Evolutionary conservation across 1,140 invertebrate genomes (phyloP).

Genomic region (Lepidurus arcticus): DNA sequence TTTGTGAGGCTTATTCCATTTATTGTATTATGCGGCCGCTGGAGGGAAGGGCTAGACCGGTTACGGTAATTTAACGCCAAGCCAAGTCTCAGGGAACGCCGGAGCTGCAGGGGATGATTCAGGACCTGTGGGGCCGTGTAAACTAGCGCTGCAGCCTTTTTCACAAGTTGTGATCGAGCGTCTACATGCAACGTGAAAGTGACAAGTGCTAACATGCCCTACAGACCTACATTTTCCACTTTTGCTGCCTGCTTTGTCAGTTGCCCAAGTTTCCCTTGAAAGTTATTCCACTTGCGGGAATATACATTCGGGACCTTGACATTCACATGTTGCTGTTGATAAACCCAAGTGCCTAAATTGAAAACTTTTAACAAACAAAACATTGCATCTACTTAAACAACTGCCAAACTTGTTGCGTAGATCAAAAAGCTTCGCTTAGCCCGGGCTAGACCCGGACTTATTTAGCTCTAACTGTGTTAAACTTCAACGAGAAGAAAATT

Average conservation of each 20-base stretch:
- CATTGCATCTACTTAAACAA: not conserved
- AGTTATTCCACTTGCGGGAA: not conserved
- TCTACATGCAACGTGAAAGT: constrained; percentile 19
- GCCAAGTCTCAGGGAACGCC: not conserved
- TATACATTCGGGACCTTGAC: not conserved
- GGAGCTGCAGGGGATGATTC: constrained; percentile 17
- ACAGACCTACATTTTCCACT: constrained; percentile 9
- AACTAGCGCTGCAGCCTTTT: not conserved
- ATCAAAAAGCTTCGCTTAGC: too few species aligned
- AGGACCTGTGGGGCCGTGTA: not conserved
- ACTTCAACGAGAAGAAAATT: too few species aligned
- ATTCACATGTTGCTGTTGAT: not conserved
- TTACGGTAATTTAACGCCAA: constrained; percentile 22
- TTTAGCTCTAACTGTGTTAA: too few species aligned
- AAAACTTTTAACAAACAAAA: not conserved
- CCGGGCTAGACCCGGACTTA: too few species aligned
- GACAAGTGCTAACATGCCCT: constrained; percentile 16
- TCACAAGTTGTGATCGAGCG: not conserved
- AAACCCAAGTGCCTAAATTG: not conserved
- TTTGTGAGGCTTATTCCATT: not conserved
- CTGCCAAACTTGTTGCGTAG: too few species aligned
- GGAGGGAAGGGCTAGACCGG: constrained; percentile 11
- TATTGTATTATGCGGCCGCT: not conserved
- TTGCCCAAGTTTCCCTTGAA: not conserved
- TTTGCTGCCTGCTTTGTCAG: not conserved